phyloP scores from a whole-genome alignment of 2,113 vertebrate species.

The Egretta garzetta region DNA sequence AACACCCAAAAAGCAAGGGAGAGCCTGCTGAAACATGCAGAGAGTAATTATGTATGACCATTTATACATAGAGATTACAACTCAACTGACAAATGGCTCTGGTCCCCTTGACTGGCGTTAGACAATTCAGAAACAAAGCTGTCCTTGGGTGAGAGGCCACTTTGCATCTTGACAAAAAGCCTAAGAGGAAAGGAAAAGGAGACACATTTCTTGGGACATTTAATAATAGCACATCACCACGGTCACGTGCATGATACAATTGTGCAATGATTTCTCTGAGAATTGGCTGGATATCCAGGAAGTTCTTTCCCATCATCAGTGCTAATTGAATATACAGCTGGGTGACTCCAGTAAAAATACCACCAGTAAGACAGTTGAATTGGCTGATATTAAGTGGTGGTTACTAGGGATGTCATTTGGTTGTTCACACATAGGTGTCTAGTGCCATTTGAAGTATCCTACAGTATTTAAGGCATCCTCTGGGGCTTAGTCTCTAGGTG shows the following conservation, averaged over 20 bases:
- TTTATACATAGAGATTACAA: background rate
- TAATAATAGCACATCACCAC: background rate
- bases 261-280: background rate
- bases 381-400: background rate
- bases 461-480: background rate
- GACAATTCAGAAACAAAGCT: background rate
- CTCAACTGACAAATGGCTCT: background rate
- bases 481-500: background rate
- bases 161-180: background rate
- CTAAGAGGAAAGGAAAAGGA: background rate
- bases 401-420: background rate
- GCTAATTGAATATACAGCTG: background rate
- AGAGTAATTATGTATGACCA: background rate
- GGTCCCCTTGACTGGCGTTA: background rate
- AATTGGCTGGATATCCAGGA: background rate
- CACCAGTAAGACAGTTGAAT: background rate
- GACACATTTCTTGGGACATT: background rate
- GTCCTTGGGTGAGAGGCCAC: background rate
- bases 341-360: background rate
- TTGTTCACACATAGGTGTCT: background rate
- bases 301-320: background rate
- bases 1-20: background rate
- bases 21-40: background rate
- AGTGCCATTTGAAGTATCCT: background rate
- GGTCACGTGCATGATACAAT: background rate